Percentiles rank a stretch among this genome's conserved stretches.
These are phyloP conservation scores for Balanococcus diminutus DNA, from an alignment of 2,888 invertebrate species.

Conservation along the genomic window DNA sequence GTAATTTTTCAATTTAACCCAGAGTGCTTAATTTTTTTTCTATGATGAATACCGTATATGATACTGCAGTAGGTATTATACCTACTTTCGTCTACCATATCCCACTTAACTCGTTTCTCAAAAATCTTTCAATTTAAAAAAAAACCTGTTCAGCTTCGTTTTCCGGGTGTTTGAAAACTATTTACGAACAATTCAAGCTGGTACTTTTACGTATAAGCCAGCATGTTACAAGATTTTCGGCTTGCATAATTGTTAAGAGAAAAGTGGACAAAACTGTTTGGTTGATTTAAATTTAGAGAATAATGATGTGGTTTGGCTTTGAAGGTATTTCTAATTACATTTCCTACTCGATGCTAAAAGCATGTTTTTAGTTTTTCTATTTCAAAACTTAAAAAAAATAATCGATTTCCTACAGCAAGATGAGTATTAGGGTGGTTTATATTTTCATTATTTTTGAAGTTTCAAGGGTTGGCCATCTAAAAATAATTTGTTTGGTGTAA, in stretches of 20 bases:
- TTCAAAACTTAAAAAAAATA: too few relatives aligned
- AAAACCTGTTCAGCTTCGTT: not conserved
- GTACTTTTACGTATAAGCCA: not conserved
- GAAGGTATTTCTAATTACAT: not conserved
- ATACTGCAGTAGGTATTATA: not conserved
- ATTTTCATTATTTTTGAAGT: too few relatives aligned
- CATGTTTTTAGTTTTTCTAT: too few relatives aligned
- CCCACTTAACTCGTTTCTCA: not conserved
- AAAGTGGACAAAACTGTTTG: not conserved
- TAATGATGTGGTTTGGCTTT: not conserved
- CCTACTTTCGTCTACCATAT: not conserved
- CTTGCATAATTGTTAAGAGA: not conserved
- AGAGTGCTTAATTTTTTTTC: not conserved
- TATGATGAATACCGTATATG: not conserved
- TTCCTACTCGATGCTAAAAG: too few relatives aligned
- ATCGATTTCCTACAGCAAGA: too few relatives aligned
- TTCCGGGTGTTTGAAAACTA: not conserved
- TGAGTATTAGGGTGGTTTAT: too few relatives aligned
- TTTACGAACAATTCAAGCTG: not conserved
- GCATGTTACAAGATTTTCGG: not conserved
- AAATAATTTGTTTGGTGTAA: too few relatives aligned
- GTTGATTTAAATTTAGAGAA: not conserved
- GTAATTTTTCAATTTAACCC: constrained; percentile 16
- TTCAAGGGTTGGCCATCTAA: too few relatives aligned
- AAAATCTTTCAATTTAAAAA: not conserved